Conservation (phyloP, 1,140 invertebrate species). For the Helicoverpa zea region DNA sequence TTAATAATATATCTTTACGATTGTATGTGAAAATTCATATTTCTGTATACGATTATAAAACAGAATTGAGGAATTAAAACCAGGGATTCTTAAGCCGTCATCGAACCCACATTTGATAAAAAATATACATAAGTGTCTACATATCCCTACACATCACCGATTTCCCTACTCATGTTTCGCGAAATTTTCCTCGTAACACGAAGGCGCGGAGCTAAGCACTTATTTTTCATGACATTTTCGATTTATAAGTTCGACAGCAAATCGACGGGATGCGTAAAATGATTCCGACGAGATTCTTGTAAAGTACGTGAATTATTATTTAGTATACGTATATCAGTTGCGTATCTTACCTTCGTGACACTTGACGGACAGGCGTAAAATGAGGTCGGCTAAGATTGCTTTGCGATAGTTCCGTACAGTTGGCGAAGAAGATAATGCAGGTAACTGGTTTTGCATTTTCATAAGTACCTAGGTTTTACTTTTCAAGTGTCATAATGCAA, state of each 20-base stretch:
- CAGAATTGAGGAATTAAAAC: too few species aligned
- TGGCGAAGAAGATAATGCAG: not conserved
- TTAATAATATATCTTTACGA: not conserved
- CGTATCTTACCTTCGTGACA: conserved; percentile 29
- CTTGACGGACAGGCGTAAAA: conserved; percentile 22
- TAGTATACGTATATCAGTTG: not conserved
- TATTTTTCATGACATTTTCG: conserved; percentile 33
- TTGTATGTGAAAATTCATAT: too few species aligned
- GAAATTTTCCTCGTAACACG: conserved; percentile 4
- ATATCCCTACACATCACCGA: not conserved
- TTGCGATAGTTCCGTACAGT: conserved; percentile 3
- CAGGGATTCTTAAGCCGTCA: too few species aligned
- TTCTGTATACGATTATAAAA: too few species aligned
- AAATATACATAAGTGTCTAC: not conserved
- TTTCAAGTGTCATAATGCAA: too few species aligned
- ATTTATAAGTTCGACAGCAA: conserved; percentile 13
- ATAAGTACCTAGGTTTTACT: not conserved
- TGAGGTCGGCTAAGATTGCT: conserved; percentile 18
- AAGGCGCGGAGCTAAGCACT: conserved; percentile 14
- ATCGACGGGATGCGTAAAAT: not conserved
- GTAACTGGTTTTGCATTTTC: not conserved
- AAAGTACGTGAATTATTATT: conserved; percentile 21
- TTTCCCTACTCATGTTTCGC: conserved; percentile 1
- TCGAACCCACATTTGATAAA: too few species aligned
- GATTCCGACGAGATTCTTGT: not conserved